These are phyloP conservation scores for Salpingus planirostris DNA, from an alignment of 2,888 invertebrate species.

Conservation along the genomic window DNA sequence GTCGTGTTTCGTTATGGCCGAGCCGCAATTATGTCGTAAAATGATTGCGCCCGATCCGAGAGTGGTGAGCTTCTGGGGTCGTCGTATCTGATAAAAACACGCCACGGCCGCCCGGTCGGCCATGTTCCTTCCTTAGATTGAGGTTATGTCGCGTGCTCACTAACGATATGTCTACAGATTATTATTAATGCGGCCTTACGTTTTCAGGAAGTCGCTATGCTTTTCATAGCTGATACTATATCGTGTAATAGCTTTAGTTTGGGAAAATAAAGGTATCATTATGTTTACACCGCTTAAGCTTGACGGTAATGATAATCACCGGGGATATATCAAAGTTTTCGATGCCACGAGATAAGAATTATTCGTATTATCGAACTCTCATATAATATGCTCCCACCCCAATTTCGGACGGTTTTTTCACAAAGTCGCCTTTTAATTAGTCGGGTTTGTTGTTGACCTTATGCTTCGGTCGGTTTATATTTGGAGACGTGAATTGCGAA, in stretches of 20 bases:
- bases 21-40: constrained; percentile 4
- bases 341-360: too few species aligned
- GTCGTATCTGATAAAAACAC: constrained; percentile 3
- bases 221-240: constrained; percentile 7
- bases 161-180: constrained; percentile 10
- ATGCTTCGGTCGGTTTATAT: too few species aligned
- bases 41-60: constrained; percentile 3
- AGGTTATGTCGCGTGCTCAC: constrained; percentile 8
- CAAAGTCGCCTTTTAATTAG: too few species aligned
- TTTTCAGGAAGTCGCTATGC: constrained; percentile 9
- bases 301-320: too few species aligned
- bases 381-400: too few species aligned
- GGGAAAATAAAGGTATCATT: constrained; percentile 7
- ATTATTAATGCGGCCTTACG: constrained; percentile 8
- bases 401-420: too few species aligned
- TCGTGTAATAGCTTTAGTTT: constrained; percentile 7
- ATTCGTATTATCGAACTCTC: too few species aligned
- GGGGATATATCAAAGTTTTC: too few species aligned
- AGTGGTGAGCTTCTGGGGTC: not conserved
- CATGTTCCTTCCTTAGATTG: constrained; percentile 6
- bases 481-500: too few species aligned
- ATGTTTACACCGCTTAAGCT: too few species aligned
- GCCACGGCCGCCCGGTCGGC: constrained; percentile 2
- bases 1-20: not conserved
- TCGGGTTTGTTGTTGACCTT: too few species aligned